These are phyloP conservation scores for Pseudopleuronectes americanus DNA, from an alignment of 2,797 vertebrate species.

Conservation along the genomic window DNA sequence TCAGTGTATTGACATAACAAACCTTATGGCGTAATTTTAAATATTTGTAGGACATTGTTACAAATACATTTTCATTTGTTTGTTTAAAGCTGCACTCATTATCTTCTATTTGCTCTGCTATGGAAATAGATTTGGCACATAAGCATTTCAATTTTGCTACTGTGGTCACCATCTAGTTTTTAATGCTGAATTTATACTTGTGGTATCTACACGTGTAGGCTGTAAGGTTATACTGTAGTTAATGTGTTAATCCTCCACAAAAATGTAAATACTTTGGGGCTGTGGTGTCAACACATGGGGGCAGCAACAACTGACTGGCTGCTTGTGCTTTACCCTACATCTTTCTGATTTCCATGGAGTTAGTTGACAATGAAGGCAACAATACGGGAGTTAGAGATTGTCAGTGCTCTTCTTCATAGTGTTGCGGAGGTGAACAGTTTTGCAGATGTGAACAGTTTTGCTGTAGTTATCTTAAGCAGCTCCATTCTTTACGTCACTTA, in stretches of 20 bases:
- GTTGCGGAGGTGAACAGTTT: no score
- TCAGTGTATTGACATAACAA: not conserved
- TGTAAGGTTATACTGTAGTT: not conserved
- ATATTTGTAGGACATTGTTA: not conserved
- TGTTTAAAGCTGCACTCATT: no score
- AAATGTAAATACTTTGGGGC: no score
- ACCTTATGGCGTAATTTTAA: not conserved
- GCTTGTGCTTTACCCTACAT: not conserved
- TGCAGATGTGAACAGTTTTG: no score
- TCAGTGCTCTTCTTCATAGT: not conserved
- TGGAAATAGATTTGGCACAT: no score
- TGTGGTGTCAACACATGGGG: no score
- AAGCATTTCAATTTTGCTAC: no score
- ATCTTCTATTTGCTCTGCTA: no score
- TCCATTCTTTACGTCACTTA: slow-evolving; percentile 46
- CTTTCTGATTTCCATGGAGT: not conserved
- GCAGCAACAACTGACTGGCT: not conserved
- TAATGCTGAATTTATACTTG: not conserved
- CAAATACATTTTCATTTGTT: no score
- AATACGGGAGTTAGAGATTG: not conserved
- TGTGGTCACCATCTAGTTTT: not conserved
- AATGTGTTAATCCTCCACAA: no score
- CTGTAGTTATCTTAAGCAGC: no score
- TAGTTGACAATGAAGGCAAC: not conserved
- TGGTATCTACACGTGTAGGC: not conserved